Conservation (phyloP, 53 echinoderm and acorn worm species). For the Echinarachnius parma region DNA sequence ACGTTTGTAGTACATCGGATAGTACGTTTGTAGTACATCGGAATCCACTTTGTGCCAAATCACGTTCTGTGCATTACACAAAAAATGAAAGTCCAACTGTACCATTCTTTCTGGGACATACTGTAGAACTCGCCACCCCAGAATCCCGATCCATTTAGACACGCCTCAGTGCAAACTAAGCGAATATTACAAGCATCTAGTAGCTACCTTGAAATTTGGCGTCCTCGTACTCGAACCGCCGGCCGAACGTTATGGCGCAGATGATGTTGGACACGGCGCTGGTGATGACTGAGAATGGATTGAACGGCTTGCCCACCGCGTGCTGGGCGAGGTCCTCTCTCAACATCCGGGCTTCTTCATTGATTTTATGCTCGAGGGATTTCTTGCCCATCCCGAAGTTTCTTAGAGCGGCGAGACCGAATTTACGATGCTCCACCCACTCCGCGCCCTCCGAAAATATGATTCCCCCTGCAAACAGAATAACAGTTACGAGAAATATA, state of each 20-base stretch:
- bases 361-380: conserved; percentile 66
- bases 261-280: conserved; percentile 69
- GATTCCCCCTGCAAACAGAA: conserved; percentile 60
- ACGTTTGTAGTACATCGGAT: no score
- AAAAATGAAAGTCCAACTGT: no score
- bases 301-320: conserved; percentile 39
- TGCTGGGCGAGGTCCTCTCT: conserved; percentile 2
- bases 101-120: no score
- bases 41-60: no score
- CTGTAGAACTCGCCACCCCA: no score
- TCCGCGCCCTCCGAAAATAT: conserved; percentile 60
- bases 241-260: conserved; percentile 71
- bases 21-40: no score
- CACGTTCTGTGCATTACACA: no score
- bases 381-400: conserved; percentile 86
- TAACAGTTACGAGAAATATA: no score
- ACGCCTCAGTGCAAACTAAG: no score
- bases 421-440: conserved; percentile 77
- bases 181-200: background rate
- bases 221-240: conserved; percentile 45
- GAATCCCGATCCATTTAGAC: no score
- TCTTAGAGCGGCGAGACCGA: conserved; percentile 63
- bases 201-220: conserved; percentile 20
- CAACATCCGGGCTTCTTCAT: conserved; percentile 61
- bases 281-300: conserved; percentile 43